Evolutionary conservation across 92 coral and sea anemone genomes (phyloP), one percentile per base, ranked within the genome.

Genomic region (Palythoa grandiflora): DNA sequence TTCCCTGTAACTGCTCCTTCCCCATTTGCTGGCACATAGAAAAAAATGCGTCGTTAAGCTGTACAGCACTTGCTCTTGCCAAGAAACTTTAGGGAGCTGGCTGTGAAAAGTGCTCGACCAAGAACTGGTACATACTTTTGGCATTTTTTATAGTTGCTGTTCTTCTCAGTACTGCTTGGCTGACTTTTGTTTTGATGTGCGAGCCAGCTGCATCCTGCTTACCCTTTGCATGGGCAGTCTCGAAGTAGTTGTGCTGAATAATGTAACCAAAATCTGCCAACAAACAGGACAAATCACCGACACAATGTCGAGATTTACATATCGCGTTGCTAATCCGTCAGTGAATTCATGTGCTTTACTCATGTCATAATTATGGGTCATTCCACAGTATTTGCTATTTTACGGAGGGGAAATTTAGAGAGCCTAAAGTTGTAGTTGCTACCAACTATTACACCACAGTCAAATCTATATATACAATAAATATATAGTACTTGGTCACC

Each of bases 1-100:
- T 86, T 87, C 51, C 88, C 71, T 15, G 37, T 6, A 10, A 86
- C 87, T 15, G 93, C 71, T 17, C 76, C 87, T 35, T 90, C 93
- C 19, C 93, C 83, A 11, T 7, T 21, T 19, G 51, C 19, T 15
- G 83, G 92, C 14, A 90, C 89, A 78, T n/a, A 90, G 66, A 57
- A 79, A 80, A 89, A 89, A 38, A 85, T 50, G 19, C 83, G 73
- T 12, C 55, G 83, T 66, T 71, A 2, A 85, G 76, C 74, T 60
- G 63, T 14, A 77, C 87, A 40, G 88, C 7, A 38, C 71, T 71
- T 50, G 81, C 38, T 88, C 91, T 88, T 44, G 87, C 39, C 9
- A 60, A 12, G 66, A 88, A 88, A 84, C 88, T 89, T 35, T 88
- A 81, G 40, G 87, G 38, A 28, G 88, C 84, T 14, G 89, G 92